phyloP scores from a whole-genome alignment of 2,113 vertebrate species.

The Jacana jacana region DNA sequence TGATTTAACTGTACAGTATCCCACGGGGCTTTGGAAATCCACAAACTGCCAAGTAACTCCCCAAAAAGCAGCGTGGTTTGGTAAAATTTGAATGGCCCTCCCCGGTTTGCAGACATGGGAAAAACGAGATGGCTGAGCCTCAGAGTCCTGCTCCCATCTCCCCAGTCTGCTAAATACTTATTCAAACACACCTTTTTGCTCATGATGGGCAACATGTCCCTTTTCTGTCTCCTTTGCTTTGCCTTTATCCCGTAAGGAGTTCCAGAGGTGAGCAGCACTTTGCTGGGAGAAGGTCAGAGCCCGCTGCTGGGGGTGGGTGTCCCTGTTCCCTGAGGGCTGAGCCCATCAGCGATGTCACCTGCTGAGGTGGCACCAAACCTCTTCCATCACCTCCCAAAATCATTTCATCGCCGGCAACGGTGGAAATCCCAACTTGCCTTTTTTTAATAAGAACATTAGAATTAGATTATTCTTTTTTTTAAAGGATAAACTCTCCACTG shows the following conservation, averaged over 20 bases:
- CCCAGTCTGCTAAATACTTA: accelerated
- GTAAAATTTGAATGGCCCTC: background rate
- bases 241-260: accelerated
- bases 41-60: background rate
- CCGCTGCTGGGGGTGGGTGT: accelerated
- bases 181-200: too few relatives aligned
- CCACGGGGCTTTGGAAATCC: background rate
- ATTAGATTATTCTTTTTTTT: background rate
- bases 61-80: accelerated
- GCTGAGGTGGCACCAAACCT: background rate
- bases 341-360: accelerated
- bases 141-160: background rate
- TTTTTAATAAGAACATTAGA: background rate
- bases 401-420: background rate
- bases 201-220: accelerated
- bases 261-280: background rate
- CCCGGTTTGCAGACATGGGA: background rate
- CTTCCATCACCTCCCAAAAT: background rate
- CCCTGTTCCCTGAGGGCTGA: background rate
- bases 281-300: background rate
- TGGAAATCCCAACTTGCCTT: background rate
- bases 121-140: background rate
- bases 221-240: background rate
- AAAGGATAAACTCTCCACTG: background rate
- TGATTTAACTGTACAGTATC: background rate